Evolutionary conservation across 2,797 vertebrate species (phyloP), one percentile per base, ranked within the genome.

Genomic region (Parauchenoglanis punctatus): DNA sequence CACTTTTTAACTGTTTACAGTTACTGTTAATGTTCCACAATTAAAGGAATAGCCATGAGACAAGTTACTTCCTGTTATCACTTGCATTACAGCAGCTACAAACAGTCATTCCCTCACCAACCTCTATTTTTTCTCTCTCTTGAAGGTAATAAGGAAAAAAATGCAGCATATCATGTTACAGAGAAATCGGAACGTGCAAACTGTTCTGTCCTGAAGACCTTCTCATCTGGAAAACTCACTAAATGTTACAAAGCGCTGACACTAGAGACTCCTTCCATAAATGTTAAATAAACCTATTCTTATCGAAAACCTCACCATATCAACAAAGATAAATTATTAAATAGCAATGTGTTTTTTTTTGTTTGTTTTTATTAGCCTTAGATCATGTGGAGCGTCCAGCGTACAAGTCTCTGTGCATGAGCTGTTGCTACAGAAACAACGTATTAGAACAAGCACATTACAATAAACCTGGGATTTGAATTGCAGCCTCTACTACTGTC

Each of bases 241-340:
- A 77, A 75, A 15, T 15, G 7, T 54, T 77, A 28, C 11, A 31
- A 54, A 54, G 10, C 1, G 5, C 46, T 52, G 46, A 76, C 7
- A 46, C 35, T 46, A 1, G 11, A 75, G 23, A 72, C 28, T 72
- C 13, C 28, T 56, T 23, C 40, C 40, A 46, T 46, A 63, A 40
- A 82, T 65, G 6, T 28, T 18, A 82, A 65, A 65, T n/a, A 61
- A 63, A 81, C 20, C 77, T 40, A 81, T 44, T n/a, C 58, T 46
- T n/a, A 61, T 12, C 40, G 52, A 31, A 77, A 56, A 10, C 49
- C n/a, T 56, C 11, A 25, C 11, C 31, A 23, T 40, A 25, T 35
- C 20, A 81, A 44, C 72, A 73, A 70, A 40, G 35, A 70, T 20
- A 31, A 28, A 40, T 58, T 44, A 61, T 44, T 44, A n/a, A 81